Evolutionary conservation across 2,797 vertebrate genomes (phyloP), one percentile per base, ranked within the genome.

Genomic region (Propithecus deckenii): DNA sequence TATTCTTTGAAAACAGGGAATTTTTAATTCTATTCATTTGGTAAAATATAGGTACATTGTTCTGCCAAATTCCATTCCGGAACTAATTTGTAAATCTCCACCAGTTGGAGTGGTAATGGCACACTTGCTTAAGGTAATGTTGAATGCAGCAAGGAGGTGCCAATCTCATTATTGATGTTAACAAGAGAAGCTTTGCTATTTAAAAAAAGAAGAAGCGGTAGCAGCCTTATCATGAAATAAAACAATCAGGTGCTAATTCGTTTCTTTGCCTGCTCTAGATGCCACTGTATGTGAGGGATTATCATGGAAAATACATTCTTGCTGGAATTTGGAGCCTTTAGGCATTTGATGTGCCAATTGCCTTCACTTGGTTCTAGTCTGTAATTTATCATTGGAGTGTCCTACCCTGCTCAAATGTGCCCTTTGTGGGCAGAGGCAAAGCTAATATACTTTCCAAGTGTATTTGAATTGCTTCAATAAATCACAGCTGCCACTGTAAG

Each of bases 391-490:
- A 99, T 5, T 1, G 1, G 90, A 10, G 1, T 98, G 94, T 98
- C 95, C 98, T 98, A 43, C 92, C 95, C 98, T 94, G 97, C 95
- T 98, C 94, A 98, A 98, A 98, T 43, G 76, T 0, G 79, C 98
- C 98, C 98, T 98, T 98, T 98, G 98, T 98, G 98, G 98, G 98
- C 97, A 98, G 97, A 98, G 96, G 97, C 92, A 17, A 98, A 98
- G 98, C 98, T 99, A 99, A 99, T 98, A 98, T 87, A 98, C 98
- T 98, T 98, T 98, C 98, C 98, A 98, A 98, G 98, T 97, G 96
- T 96, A 55, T 98, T 98, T 98, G 98, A 99, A 99, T 99, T 99
- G 98, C 98, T 98, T 98, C 98, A 98, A 98, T 99, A 99, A 99
- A 99, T 99, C 99, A 99, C 94, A 96, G 90, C 98, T 99, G 98